phyloP scores from a whole-genome alignment of 2,888 invertebrate species.

The Drosophila buzzatii region DNA sequence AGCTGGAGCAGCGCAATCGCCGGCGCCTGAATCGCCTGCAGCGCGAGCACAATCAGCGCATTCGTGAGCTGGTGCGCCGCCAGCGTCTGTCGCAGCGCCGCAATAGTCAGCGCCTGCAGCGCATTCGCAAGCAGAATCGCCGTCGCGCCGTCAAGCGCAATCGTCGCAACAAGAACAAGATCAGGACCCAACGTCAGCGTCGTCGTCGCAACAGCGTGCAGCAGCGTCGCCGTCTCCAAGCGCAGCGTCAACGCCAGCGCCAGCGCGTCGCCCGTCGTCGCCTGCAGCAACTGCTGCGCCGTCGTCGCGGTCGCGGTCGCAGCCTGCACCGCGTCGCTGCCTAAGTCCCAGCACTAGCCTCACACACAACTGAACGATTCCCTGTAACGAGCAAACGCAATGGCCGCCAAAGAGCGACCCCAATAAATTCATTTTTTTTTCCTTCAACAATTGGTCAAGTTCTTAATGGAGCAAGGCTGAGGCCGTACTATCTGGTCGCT shows the following conservation, averaged over 20 bases:
- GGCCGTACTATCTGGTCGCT: not conserved
- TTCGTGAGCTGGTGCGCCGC: constrained; percentile 54
- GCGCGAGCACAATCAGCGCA: constrained; percentile 58
- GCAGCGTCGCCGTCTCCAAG: constrained; percentile 42
- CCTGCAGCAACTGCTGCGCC: constrained; percentile 54
- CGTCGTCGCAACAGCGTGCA: constrained; percentile 35
- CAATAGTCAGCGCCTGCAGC: constrained; percentile 44
- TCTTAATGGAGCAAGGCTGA: not conserved
- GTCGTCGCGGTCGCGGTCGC: constrained; percentile 48
- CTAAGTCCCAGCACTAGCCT: not conserved
- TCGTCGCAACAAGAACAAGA: constrained; percentile 48
- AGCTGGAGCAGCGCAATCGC: constrained; percentile 60
- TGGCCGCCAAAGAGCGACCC: constrained; percentile 20
- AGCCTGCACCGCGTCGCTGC: constrained; percentile 2
- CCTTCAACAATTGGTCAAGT: not conserved
- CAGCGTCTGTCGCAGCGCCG: constrained; percentile 57
- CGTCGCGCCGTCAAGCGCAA: constrained; percentile 38
- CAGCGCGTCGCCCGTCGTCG: constrained; percentile 47
- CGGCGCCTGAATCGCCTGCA: constrained; percentile 65
- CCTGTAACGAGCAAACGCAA: constrained; percentile 37
- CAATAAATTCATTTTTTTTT: constrained; percentile 53
- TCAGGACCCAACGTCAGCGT: constrained; percentile 36
- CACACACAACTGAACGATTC: not conserved
- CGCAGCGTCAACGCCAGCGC: constrained; percentile 51
- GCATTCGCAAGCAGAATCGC: constrained; percentile 49